Evolutionary conservation across 1,140 invertebrate species (phyloP), one percentile per base, ranked within the genome.

Genomic region (Drosophila neocordata): DNA sequence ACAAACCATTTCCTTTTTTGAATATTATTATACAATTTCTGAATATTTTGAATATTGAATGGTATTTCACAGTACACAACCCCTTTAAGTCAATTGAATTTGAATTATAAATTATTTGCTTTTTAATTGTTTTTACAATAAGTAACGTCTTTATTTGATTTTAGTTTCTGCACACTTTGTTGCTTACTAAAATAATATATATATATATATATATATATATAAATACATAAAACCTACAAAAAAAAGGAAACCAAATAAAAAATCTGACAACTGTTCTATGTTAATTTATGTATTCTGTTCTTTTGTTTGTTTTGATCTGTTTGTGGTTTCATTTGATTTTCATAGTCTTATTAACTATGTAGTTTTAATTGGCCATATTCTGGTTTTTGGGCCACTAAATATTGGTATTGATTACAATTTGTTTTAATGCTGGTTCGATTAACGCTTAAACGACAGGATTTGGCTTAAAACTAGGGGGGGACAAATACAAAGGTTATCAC

Each of bases 401-500:
- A 56, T 56, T 27, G 27, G n/a, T 56, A 55, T 55, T 56, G 15
- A 56, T 56, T 56, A 34, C 52, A 55, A 15, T 55, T 55, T 27
- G 22, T 53, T 53, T 71, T 59, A 70, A 70, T 61, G 62, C 35
- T 77, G 73, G 67, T 69, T 87, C 73, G 82, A 78, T 87, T 85
- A 87, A 85, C 81, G 78, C 81, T 85, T 85, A 84, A 83, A 83
- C 80, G 79, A 84, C 80, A 84, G 80, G 57, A 66, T 61, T 65
- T 35, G 51, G 69, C 82, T 87, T 85, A 85, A 5, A 76, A 70
- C 82, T 87, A 87, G 65, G 87, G 22, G 22, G 22, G 27, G 82
- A 88, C 83, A 87, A 87, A 87, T 85, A 85, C 82, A 85, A 87
- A 88, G 82, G 79, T 87, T 87, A 87, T 87, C 82, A 87, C 82